These are phyloP conservation scores for Tragelaphus eurycerus DNA, from an alignment of 2,797 vertebrate species.

Conservation along the genomic window DNA sequence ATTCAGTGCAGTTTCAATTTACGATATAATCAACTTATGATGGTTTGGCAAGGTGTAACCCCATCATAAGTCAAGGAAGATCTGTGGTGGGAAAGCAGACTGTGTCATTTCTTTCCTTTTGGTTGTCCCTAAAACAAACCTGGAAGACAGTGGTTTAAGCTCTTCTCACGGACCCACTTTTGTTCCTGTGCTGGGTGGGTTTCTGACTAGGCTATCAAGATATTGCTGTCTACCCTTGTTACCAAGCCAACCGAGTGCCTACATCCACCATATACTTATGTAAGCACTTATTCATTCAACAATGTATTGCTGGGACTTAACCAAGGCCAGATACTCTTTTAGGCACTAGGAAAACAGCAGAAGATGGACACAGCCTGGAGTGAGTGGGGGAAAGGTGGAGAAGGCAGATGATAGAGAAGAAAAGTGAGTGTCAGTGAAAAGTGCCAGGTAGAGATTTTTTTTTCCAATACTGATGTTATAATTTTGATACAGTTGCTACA, in stretches of 20 bases:
- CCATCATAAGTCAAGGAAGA: neutral
- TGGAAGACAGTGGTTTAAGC: neutral
- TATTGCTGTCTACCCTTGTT: neutral
- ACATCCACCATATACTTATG: neutral
- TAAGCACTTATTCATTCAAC: neutral
- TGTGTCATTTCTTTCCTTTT: neutral
- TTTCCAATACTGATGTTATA: constrained; percentile 16
- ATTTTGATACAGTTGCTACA: constrained; percentile 9
- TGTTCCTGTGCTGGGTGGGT: neutral
- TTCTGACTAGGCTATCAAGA: neutral
- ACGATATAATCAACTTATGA: neutral
- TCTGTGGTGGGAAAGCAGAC: neutral
- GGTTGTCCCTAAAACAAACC: neutral
- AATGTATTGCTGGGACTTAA: neutral
- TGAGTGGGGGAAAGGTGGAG: neutral
- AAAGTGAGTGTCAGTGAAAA: neutral
- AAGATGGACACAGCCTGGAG: neutral
- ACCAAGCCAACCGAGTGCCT: neutral
- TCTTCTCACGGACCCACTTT: neutral
- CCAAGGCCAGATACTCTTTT: neutral
- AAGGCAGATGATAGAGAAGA: neutral
- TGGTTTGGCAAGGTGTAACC: neutral
- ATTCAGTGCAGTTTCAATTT: neutral
- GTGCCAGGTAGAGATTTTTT: neutral
- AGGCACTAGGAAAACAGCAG: neutral